A percentile compares a stretch with the other conserved stretches of the same genome.
Conservation (phyloP, 2,797 vertebrate genomes). For the Betta splendens region DNA sequence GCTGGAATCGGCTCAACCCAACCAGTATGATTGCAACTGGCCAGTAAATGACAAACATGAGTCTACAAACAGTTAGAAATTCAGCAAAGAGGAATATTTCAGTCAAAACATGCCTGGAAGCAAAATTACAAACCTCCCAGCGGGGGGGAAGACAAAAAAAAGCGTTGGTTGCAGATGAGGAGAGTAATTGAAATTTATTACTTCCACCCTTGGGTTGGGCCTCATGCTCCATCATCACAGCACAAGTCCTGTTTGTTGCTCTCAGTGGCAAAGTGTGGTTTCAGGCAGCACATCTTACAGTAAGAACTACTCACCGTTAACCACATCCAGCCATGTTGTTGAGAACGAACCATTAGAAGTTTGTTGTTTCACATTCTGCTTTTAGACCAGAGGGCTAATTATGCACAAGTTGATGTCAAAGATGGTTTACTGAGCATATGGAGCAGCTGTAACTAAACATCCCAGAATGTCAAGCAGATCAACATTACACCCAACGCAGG, state of each 20-base stretch:
- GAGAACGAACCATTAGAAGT: slow-evolving; percentile 30
- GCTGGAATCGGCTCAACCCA: slow-evolving; percentile 22
- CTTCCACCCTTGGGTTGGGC: slow-evolving; percentile 52
- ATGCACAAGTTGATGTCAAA: slow-evolving; percentile 13
- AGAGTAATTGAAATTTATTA: slow-evolving; percentile 55
- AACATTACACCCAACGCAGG: neutral
- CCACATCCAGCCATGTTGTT: slow-evolving; percentile 55
- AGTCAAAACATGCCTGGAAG: slow-evolving; percentile 43
- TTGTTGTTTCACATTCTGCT: slow-evolving; percentile 15
- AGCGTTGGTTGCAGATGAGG: slow-evolving; percentile 29
- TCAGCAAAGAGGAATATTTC: slow-evolving; percentile 31
- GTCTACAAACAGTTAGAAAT: slow-evolving; percentile 57
- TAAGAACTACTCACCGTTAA: slow-evolving; percentile 42
- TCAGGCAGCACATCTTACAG: slow-evolving; percentile 53
- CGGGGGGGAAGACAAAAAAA: slow-evolving; percentile 21
- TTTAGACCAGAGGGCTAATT: slow-evolving; percentile 22
- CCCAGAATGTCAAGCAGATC: neutral
- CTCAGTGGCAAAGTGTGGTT: slow-evolving; percentile 60
- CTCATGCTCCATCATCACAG: slow-evolving; percentile 40
- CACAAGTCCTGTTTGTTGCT: slow-evolving; percentile 46
- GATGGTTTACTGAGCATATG: neutral
- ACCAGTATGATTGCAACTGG: slow-evolving; percentile 45
- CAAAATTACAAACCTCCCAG: slow-evolving; percentile 53
- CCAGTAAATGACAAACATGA: slow-evolving; percentile 36
- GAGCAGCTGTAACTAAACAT: neutral